These are phyloP conservation scores for Pterostichus madidus DNA, from an alignment of 2,888 invertebrate genomes.

Conservation along the genomic window DNA sequence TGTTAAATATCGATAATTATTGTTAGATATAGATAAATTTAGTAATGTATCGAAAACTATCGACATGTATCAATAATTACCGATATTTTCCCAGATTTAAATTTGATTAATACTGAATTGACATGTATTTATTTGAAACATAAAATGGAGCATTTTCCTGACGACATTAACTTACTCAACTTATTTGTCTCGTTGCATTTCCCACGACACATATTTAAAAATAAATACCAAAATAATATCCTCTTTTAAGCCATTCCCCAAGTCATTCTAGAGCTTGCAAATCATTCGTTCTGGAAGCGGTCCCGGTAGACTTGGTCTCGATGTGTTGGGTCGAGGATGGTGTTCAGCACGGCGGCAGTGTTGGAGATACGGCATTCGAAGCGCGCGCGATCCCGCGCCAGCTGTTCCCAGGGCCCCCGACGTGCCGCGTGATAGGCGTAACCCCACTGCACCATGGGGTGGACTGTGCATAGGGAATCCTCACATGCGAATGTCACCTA, in stretches of 20 bases:
- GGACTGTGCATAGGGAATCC: slow-evolving; percentile 75
- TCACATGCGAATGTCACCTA: slow-evolving; percentile 79
- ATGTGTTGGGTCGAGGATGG: slow-evolving; percentile 77
- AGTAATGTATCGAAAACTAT: too few species aligned
- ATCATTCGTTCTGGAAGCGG: slow-evolving; percentile 73
- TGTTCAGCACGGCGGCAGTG: slow-evolving; percentile 74
- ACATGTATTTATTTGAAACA: too few species aligned
- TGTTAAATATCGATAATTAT: too few species aligned
- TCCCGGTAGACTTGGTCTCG: slow-evolving; percentile 76
- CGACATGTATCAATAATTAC: too few species aligned
- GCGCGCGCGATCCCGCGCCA: slow-evolving; percentile 78
- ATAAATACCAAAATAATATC: not conserved
- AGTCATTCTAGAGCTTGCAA: not conserved
- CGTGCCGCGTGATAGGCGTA: slow-evolving; percentile 80
- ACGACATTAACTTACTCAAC: too few species aligned
- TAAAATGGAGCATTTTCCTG: too few species aligned
- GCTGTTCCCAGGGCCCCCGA: slow-evolving; percentile 80
- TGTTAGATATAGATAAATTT: too few species aligned
- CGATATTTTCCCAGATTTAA: too few species aligned
- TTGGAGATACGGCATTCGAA: slow-evolving; percentile 77
- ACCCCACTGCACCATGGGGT: slow-evolving; percentile 79
- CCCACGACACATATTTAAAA: not conserved
- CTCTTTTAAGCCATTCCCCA: slow-evolving; percentile 16
- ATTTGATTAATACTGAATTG: too few species aligned
- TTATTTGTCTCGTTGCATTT: too few species aligned